Evolutionary conservation across 2,113 vertebrate genomes (phyloP).

Genomic region (Eulemur rufifrons): DNA sequence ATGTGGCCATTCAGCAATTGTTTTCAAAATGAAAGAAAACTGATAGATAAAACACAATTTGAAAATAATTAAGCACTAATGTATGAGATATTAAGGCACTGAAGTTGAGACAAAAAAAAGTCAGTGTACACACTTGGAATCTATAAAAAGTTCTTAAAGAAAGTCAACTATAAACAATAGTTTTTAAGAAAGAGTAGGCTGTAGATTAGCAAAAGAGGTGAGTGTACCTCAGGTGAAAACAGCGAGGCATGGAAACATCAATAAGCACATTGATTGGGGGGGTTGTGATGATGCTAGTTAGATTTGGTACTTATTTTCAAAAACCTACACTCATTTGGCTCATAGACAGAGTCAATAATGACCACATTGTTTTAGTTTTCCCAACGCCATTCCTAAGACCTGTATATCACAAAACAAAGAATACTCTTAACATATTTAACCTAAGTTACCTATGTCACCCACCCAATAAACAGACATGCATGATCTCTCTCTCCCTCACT

Average conservation of each 20-base stretch:
- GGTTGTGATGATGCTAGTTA: background rate
- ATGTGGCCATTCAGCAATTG: background rate
- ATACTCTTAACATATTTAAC: background rate
- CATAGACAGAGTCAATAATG: background rate
- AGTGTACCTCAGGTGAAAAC: background rate
- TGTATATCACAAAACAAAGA: background rate
- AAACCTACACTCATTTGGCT: background rate
- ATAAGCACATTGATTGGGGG: background rate
- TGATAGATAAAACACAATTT: background rate
- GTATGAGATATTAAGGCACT: background rate
- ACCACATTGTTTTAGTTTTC: background rate
- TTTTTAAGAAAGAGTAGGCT: background rate
- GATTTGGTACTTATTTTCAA: background rate
- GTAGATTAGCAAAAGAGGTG: background rate
- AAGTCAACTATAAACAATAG: background rate
- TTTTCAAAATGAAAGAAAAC: constrained; percentile 6
- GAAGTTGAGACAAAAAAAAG: background rate
- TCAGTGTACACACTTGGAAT: background rate
- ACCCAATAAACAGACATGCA: background rate
- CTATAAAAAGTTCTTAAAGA: background rate
- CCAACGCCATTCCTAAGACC: background rate
- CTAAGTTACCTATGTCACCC: background rate
- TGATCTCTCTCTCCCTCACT: background rate
- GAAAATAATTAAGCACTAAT: background rate
- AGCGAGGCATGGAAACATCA: accelerated